These are phyloP conservation scores for Ramazzottius varieornatus DNA, from an alignment of 2,888 invertebrate species.

Conservation along the genomic window DNA sequence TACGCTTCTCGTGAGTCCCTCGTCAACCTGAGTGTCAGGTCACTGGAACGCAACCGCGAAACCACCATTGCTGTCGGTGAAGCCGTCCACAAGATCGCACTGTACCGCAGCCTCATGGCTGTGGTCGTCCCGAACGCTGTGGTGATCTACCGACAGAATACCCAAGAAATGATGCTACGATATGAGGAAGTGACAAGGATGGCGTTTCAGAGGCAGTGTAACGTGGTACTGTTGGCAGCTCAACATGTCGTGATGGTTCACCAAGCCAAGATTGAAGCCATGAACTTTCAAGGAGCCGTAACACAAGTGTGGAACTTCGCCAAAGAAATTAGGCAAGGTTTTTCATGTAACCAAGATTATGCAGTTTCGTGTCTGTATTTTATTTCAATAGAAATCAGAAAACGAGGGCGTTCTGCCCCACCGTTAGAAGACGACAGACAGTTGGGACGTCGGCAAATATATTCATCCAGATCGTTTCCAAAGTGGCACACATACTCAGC, in stretches of 20 bases:
- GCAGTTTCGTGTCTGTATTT: too few species aligned
- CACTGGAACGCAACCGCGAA: not conserved
- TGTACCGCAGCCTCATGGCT: not conserved
- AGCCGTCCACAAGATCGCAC: not conserved
- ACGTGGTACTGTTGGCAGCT: not conserved
- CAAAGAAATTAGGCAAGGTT: not conserved
- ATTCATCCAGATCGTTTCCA: too few species aligned
- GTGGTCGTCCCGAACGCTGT: not conserved
- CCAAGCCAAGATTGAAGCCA: not conserved
- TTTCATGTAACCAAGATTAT: too few species aligned
- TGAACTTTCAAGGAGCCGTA: not conserved
- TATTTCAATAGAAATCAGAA: too few species aligned
- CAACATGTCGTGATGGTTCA: not conserved
- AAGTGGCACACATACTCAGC: too few species aligned
- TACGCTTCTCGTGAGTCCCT: not conserved
- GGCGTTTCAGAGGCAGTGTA: not conserved
- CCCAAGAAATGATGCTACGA: not conserved
- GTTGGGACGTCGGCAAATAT: too few species aligned
- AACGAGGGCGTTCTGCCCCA: too few species aligned
- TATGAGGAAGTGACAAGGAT: not conserved
- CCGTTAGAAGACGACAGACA: too few species aligned
- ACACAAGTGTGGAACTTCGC: not conserved
- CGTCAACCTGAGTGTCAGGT: not conserved
- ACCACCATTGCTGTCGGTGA: too few species aligned
- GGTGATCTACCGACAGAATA: not conserved